Conservation (phyloP, 2,888 invertebrate genomes). For the Lypha dubia region DNA sequence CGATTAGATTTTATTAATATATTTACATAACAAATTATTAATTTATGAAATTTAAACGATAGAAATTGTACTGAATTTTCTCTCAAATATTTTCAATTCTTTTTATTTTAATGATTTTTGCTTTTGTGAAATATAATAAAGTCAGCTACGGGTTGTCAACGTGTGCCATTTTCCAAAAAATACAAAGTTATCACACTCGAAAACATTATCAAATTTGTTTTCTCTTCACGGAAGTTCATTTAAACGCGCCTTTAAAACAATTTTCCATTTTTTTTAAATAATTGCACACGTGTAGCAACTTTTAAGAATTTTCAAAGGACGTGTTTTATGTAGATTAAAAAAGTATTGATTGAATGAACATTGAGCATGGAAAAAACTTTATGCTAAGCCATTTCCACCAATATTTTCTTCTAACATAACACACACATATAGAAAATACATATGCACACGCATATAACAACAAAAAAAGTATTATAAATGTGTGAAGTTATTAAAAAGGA, state of each 20-base stretch:
- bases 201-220: not conserved
- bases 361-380: slow-evolving; percentile 19
- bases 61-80: too few relatives aligned
- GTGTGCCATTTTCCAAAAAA: not conserved
- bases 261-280: not conserved
- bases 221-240: slow-evolving; percentile 4
- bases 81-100: too few relatives aligned
- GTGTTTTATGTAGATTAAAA: slow-evolving; percentile 55
- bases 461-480: slow-evolving; percentile 27
- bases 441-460: too few relatives aligned
- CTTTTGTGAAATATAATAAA: too few relatives aligned
- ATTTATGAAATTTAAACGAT: too few relatives aligned
- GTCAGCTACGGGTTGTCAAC: too few relatives aligned
- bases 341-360: slow-evolving; percentile 31
- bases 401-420: not conserved
- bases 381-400: slow-evolving; percentile 16
- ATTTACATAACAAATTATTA: too few relatives aligned
- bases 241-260: not conserved
- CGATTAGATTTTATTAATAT: too few relatives aligned
- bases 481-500: slow-evolving; percentile 42
- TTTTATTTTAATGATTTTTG: too few relatives aligned
- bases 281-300: slow-evolving; percentile 5
- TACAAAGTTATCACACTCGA: not conserved
- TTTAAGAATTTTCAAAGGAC: slow-evolving; percentile 33
- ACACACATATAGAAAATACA: too few relatives aligned